Evolutionary conservation across 1,140 invertebrate genomes (phyloP).

Genomic region (Apis cerana): DNA sequence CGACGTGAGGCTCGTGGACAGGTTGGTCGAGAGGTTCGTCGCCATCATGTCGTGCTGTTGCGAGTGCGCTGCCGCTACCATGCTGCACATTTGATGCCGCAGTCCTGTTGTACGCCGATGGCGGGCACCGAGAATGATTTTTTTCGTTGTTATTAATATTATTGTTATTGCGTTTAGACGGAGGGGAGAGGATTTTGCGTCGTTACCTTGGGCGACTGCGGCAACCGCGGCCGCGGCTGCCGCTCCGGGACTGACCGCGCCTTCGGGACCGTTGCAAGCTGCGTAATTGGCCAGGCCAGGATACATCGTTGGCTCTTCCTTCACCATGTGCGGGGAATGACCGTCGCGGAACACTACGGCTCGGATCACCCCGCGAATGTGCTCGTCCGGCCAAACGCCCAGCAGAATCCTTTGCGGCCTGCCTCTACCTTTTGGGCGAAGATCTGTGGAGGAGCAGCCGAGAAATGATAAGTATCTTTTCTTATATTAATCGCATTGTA

Average conservation of each 20-base stretch:
- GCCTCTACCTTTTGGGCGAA: conserved; percentile 93
- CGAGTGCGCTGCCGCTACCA: conserved; percentile 85
- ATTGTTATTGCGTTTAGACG: no score
- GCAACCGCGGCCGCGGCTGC: conserved; percentile 87
- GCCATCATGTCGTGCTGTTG: conserved; percentile 83
- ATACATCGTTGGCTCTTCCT: conserved; percentile 86
- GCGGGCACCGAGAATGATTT: background rate
- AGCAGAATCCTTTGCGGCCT: conserved; percentile 93
- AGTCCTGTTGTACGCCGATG: conserved; percentile 79
- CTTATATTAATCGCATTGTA: no score
- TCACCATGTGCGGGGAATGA: conserved; percentile 86
- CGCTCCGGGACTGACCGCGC: conserved; percentile 85
- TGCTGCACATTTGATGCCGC: conserved; percentile 87
- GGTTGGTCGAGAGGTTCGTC: conserved; percentile 77
- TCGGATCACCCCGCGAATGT: conserved; percentile 93
- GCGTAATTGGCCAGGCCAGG: conserved; percentile 81
- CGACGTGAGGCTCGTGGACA: conserved; percentile 75
- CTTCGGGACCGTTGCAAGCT: conserved; percentile 83
- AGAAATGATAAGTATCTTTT: no score
- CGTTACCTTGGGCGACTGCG: conserved; percentile 85
- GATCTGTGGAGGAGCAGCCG: conserved; percentile 82
- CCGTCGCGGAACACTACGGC: conserved; percentile 94
- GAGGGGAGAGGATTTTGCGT: background rate
- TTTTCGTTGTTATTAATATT: background rate
- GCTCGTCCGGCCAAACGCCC: conserved; percentile 95